Evolutionary conservation across 2,888 invertebrate genomes (phyloP).

Genomic region (Ormyrus rosae): DNA sequence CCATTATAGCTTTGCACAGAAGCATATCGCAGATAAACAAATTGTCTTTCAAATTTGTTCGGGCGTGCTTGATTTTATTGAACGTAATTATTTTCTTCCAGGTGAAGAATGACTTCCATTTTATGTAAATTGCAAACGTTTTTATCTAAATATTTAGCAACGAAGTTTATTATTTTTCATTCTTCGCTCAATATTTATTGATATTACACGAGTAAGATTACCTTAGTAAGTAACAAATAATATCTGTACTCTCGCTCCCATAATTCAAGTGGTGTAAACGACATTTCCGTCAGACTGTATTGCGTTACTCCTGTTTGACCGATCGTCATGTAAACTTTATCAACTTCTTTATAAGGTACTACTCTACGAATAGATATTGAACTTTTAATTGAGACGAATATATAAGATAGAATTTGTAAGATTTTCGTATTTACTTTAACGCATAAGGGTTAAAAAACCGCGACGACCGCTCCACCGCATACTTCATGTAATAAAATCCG

Average conservation of each 20-base stretch:
- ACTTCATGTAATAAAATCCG: slow-evolving; percentile 86
- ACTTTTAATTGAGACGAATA: not conserved
- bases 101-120: slow-evolving; percentile 88
- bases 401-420: not conserved
- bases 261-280: slow-evolving; percentile 85
- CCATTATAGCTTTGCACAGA: slow-evolving; percentile 84
- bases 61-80: slow-evolving; percentile 81
- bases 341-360: slow-evolving; percentile 83
- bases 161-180: not conserved
- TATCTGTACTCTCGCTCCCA: slow-evolving; percentile 92
- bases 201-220: slow-evolving; percentile 64
- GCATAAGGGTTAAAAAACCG: slow-evolving; percentile 87
- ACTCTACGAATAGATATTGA: slow-evolving; percentile 78
- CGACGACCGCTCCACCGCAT: slow-evolving; percentile 84
- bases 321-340: slow-evolving; percentile 86
- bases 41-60: slow-evolving; percentile 80
- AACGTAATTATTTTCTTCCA: slow-evolving; percentile 87
- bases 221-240: slow-evolving; percentile 86
- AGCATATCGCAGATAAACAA: slow-evolving; percentile 86
- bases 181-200: not conserved
- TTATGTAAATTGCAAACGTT: slow-evolving; percentile 82
- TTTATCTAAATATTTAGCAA: slow-evolving; percentile 77
- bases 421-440: slow-evolving; percentile 78
- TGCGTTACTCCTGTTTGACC: slow-evolving; percentile 90
- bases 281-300: slow-evolving; percentile 83